A percentile compares a stretch with the other conserved stretches of the same genome.
phyloP scores from a whole-genome alignment of 2,113 vertebrate genomes.

The Takifugu bimaculatus region DNA sequence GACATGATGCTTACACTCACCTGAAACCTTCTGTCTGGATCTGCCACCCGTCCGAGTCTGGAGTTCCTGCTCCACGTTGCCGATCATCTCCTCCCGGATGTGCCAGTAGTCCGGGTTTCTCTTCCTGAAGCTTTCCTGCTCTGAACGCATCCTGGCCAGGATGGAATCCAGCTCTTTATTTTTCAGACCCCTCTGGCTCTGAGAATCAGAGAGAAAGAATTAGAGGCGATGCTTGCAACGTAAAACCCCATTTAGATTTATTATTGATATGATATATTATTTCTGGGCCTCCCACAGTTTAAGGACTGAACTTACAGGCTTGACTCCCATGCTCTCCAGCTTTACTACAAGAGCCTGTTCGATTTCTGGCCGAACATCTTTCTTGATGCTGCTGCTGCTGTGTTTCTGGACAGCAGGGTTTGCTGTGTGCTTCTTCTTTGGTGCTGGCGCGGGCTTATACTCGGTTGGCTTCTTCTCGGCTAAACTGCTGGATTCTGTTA shows the following conservation, averaged over 20 bases:
- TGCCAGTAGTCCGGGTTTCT: conserved; percentile 49
- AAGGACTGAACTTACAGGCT: conserved; percentile 70
- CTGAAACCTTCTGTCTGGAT: conserved; percentile 45
- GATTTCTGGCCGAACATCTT: conserved; percentile 76
- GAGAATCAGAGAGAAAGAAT: not conserved
- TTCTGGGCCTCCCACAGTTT: not conserved
- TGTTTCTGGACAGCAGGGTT: conserved; percentile 68
- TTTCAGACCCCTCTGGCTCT: conserved; percentile 60
- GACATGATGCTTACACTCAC: conserved; percentile 35
- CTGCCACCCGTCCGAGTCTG: conserved; percentile 13
- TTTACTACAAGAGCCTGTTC: conserved; percentile 79
- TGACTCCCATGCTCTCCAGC: conserved; percentile 82
- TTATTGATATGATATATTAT: too few species aligned
- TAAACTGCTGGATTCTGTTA: conserved; percentile 66
- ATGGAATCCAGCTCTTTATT: conserved; percentile 37
- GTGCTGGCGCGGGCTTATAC: conserved; percentile 50
- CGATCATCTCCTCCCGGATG: conserved; percentile 42
- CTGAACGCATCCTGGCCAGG: conserved; percentile 39
- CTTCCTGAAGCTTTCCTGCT: conserved; percentile 38
- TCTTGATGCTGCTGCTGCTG: conserved; percentile 76
- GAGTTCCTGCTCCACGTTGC: conserved; percentile 46
- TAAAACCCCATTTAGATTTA: not conserved
- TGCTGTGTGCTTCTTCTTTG: conserved; percentile 33
- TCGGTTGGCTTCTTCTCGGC: conserved; percentile 51
- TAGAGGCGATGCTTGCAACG: not conserved